phyloP scores from a whole-genome alignment of 2,888 invertebrate species.

The Taphrorychus bicolor region DNA sequence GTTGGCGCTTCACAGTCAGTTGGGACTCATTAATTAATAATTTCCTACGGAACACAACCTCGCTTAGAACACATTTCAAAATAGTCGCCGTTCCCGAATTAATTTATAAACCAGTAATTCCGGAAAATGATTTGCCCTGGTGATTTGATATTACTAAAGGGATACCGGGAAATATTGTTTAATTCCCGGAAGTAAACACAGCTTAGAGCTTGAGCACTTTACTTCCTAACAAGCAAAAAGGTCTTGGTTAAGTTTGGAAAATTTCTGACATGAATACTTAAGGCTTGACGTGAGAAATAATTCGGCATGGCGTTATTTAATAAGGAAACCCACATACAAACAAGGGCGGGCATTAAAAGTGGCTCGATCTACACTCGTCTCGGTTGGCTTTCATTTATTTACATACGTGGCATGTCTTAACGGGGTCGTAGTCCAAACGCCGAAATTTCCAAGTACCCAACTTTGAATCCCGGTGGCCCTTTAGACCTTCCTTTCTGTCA shows the following conservation, averaged over 20 bases:
- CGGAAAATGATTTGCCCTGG: not conserved
- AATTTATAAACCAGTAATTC: slow-evolving; percentile 1
- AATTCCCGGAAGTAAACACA: too few species aligned
- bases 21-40: slow-evolving; percentile 44
- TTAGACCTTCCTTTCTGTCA: slow-evolving; percentile 23
- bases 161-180: too few species aligned
- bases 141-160: too few species aligned
- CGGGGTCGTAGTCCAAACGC: slow-evolving; percentile 21
- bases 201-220: not conserved
- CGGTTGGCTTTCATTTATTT: slow-evolving; percentile 22
- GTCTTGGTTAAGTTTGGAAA: not conserved
- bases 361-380: slow-evolving; percentile 13
- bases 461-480: slow-evolving; percentile 31
- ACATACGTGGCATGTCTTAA: slow-evolving; percentile 28
- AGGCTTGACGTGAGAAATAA: not conserved
- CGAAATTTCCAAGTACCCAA: slow-evolving; percentile 28
- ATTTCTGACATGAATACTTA: not conserved
- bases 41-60: slow-evolving; percentile 42
- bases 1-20: slow-evolving; percentile 44
- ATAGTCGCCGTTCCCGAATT: slow-evolving; percentile 23
- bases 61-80: slow-evolving; percentile 46
- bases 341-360: slow-evolving; percentile 7
- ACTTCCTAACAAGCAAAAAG: not conserved
- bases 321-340: not conserved
- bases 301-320: not conserved